Evolutionary conservation across 2,888 invertebrate genomes (phyloP).

Genomic region (Sericinus montela): DNA sequence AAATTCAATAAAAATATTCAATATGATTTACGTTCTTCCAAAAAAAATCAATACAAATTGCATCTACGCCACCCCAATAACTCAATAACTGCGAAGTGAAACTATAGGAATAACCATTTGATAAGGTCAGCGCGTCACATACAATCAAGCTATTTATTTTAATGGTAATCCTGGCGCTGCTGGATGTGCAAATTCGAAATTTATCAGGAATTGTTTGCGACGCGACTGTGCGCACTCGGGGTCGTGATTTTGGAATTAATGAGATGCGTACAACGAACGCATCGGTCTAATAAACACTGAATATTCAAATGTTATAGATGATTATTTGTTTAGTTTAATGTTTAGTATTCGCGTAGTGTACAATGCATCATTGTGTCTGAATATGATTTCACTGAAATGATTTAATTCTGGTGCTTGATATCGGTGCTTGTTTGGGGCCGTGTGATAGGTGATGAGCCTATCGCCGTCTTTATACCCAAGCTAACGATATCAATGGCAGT

Average conservation of each 20-base stretch:
- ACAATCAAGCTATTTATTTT: constrained; percentile 5
- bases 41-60: too few relatives aligned
- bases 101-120: too few relatives aligned
- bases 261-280: constrained; percentile 7
- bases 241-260: constrained; percentile 6
- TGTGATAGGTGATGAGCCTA: too few relatives aligned
- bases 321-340: neutral
- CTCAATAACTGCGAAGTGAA: too few relatives aligned
- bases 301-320: neutral
- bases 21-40: too few relatives aligned
- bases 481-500: too few relatives aligned
- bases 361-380: neutral
- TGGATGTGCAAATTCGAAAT: constrained; percentile 7
- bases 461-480: too few relatives aligned
- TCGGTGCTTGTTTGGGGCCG: too few relatives aligned
- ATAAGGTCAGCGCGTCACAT: neutral
- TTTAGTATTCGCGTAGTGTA: neutral
- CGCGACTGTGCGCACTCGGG: neutral
- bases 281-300: constrained; percentile 5
- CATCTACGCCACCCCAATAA: too few relatives aligned
- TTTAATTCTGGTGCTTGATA: too few relatives aligned
- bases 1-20: too few relatives aligned
- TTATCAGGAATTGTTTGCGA: constrained; percentile 10
- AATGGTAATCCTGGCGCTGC: constrained; percentile 1
- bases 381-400: too few relatives aligned